Evolutionary conservation across 2,113 vertebrate genomes (phyloP).

Genomic region (Cacatua alba): DNA sequence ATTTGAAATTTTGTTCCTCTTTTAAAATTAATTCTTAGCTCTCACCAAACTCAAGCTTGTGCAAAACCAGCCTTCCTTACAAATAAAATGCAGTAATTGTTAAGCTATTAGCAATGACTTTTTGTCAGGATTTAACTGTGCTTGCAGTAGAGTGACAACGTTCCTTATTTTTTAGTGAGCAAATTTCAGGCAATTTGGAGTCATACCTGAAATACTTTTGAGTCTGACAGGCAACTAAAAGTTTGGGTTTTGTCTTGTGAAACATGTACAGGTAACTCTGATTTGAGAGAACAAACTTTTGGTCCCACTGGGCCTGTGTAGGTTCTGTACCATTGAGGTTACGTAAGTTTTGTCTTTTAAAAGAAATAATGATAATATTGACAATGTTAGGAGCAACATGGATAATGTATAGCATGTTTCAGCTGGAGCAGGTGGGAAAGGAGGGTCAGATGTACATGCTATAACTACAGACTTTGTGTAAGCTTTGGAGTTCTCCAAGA

Average conservation of each 20-base stretch:
- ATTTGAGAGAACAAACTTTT: not conserved
- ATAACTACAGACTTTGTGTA: not conserved
- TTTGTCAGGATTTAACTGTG: not conserved
- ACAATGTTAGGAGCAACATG: not conserved
- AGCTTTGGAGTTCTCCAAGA: not conserved
- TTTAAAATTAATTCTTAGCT: not conserved
- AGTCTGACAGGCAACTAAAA: not conserved
- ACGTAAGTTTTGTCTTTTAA: not conserved
- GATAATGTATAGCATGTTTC: not conserved
- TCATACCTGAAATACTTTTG: not conserved
- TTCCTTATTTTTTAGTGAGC: not conserved
- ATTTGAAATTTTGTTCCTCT: not conserved
- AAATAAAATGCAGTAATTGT: not conserved
- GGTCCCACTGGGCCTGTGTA: not conserved
- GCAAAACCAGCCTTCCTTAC: not conserved
- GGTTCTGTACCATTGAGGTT: not conserved
- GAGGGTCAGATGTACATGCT: not conserved
- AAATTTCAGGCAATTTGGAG: not conserved
- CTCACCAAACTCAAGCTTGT: not conserved
- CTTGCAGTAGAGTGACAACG: not conserved
- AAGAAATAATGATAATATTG: not conserved
- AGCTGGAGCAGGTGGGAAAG: not conserved
- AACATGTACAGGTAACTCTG: not conserved
- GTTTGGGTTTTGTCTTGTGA: not conserved
- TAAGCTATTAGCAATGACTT: not conserved